These are phyloP conservation scores for Montifringilla adamsi DNA, from an alignment of 2,113 vertebrate genomes.

Conservation along the genomic window DNA sequence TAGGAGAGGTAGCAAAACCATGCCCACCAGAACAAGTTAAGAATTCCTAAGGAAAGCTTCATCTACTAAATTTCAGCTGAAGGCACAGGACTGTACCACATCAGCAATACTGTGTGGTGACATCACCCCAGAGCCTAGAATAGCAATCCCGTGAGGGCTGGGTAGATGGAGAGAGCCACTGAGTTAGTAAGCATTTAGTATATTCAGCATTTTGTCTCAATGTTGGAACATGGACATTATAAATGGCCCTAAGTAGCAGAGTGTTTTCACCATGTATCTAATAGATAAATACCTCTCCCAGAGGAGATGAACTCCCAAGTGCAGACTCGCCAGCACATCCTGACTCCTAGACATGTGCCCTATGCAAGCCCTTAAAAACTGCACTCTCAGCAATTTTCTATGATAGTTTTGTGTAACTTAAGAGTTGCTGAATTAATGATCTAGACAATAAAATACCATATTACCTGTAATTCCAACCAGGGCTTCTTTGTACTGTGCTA, in stretches of 20 bases:
- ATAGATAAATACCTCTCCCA: conserved; percentile 45
- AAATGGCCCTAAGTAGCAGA: conserved; percentile 41
- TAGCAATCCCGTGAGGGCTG: not conserved
- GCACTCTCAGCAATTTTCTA: not conserved
- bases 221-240: not conserved
- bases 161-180: conserved; percentile 8
- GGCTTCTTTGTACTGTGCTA: not conserved
- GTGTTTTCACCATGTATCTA: conserved; percentile 31
- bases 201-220: conserved; percentile 40
- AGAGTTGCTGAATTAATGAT: not conserved
- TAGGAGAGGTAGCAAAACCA: not conserved
- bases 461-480: not conserved
- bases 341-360: not conserved
- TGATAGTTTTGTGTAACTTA: not conserved
- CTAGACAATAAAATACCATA: not conserved
- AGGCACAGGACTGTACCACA: not conserved
- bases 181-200: not conserved
- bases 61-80: not conserved
- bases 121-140: conserved; percentile 25
- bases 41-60: not conserved
- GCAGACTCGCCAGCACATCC: not conserved
- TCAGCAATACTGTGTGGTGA: not conserved
- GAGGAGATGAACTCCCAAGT: conserved; percentile 8
- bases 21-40: not conserved
- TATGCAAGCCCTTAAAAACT: not conserved